Base-by-base conservation (phyloP, 1,140 invertebrate genomes). In the Drosophila busckii region DNA sequence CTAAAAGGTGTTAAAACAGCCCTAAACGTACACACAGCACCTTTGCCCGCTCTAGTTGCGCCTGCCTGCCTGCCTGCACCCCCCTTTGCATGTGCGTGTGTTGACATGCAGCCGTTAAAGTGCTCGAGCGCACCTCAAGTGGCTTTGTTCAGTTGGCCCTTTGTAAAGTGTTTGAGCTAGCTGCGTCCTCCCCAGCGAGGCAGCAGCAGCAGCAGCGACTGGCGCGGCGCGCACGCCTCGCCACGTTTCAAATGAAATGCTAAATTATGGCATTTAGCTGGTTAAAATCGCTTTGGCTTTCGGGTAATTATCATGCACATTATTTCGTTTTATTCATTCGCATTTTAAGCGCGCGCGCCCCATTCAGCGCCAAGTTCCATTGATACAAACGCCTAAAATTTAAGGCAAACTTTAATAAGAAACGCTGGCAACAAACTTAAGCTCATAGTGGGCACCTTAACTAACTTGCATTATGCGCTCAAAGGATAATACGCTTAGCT, bases 41-140 rank as follows among this genome's bases (percentile, higher is more conserved):
- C 3, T 6, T 45, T 3, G n/a, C n/a, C 29, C 31, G 7, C n/a
- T 17, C 61, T 44, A 29, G 41, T 40, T 59, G 40, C 32, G 44
- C 9, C 13, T 44, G 29, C 48, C 16, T 54, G 31, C 45, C 37
- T 17, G 48, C 31, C 25, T 38, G 7, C n/a, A n/a, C n/a, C n/a
- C n/a, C n/a, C n/a, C n/a, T n/a, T n/a, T 54, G 31, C 4, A 42
- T 28, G 48, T 49, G 53, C 28, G 65, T 75, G 70, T 78, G 75
- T 56, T 73, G 73, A 69, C 75, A 82, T 82, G 69, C 63, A 80
- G 65, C 70, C 70, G 70, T 75, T 75, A 76, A 75, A 82, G 71
- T 80, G 73, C 71, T 73, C 73, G 76, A 75, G 76, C 75, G 60
- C 76, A 82, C 75, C 75, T 82, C 75, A 83, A 82, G 75, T 82